These are phyloP conservation scores for Mamestra configurata DNA, from an alignment of 1,140 invertebrate genomes.

Conservation along the genomic window DNA sequence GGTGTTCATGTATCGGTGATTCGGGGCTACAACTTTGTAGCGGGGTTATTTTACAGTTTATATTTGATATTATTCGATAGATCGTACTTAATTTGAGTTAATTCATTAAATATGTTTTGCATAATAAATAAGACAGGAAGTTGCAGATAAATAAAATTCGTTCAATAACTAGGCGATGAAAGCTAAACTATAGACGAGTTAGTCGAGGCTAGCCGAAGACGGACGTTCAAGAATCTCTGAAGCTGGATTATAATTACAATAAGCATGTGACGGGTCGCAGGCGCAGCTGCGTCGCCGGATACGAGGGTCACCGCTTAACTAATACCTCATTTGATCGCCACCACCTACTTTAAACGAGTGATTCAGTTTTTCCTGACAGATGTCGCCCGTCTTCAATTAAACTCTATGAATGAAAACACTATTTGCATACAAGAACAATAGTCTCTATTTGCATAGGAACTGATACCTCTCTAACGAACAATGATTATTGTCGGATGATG, in stretches of 20 bases:
- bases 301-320: constrained; percentile 65
- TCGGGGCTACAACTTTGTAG: not conserved
- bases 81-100: not conserved
- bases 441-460: constrained; percentile 66
- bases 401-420: constrained; percentile 66
- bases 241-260: constrained; percentile 62
- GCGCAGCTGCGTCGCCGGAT: constrained; percentile 66
- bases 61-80: not conserved
- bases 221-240: constrained; percentile 54
- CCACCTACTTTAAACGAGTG: constrained; percentile 66
- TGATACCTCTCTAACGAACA: constrained; percentile 62
- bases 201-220: constrained; percentile 55
- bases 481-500: constrained; percentile 67
- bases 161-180: constrained; percentile 7
- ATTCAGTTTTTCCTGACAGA: constrained; percentile 75
- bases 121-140: not conserved
- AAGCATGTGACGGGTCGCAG: constrained; percentile 60
- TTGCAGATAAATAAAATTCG: not conserved
- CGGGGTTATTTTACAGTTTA: not conserved
- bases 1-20: constrained; percentile 9
- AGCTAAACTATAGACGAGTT: constrained; percentile 4
- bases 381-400: constrained; percentile 68
- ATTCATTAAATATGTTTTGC: not conserved
- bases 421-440: constrained; percentile 70
- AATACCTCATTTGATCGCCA: constrained; percentile 62